These are phyloP conservation scores for Drosophila melanica DNA, from an alignment of 1,140 invertebrate species.

Conservation along the genomic window DNA sequence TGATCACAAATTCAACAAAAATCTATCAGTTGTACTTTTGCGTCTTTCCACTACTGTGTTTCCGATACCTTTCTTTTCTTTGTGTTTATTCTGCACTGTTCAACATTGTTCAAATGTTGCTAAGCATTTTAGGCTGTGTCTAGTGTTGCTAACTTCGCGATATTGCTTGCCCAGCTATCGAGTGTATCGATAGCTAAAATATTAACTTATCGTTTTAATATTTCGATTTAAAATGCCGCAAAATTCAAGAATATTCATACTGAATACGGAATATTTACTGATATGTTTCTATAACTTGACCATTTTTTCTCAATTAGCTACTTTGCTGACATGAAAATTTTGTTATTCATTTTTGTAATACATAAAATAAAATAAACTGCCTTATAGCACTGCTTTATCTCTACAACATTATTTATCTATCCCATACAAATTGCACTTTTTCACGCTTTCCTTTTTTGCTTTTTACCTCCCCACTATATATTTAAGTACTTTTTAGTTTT, in stretches of 20 bases:
- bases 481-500: no score
- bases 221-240: neutral
- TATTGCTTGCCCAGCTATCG: neutral
- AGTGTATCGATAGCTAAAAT: slow-evolving; percentile 1
- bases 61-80: neutral
- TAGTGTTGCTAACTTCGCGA: neutral
- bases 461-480: no score
- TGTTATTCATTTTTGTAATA: no score
- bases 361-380: no score
- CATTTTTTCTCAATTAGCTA: no score
- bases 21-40: neutral
- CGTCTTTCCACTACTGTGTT: neutral
- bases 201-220: neutral
- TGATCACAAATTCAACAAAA: neutral
- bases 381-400: no score
- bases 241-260: neutral
- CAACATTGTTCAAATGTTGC: slow-evolving; percentile 5
- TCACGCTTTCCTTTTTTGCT: no score
- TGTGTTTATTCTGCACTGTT: neutral
- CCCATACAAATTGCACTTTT: no score
- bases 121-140: neutral
- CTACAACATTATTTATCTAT: no score
- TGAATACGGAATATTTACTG: no score
- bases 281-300: no score
- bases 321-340: no score